These are phyloP conservation scores for Chiloscyllium punctatum DNA, from an alignment of 2,797 vertebrate species.

Conservation along the genomic window DNA sequence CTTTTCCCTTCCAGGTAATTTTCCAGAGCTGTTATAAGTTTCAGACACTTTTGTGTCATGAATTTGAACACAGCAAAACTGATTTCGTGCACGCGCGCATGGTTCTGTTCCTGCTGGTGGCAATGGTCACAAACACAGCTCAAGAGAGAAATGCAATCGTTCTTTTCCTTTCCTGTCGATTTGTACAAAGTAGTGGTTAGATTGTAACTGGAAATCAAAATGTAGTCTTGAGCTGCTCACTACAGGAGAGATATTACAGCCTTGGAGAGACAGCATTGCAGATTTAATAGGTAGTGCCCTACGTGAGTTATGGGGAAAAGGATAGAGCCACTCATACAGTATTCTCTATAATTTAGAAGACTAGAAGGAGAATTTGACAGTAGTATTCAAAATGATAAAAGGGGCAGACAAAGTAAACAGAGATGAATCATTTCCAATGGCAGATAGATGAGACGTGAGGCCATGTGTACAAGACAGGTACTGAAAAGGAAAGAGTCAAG, in stretches of 20 bases:
- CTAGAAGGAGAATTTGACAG: background rate
- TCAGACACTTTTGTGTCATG: no score
- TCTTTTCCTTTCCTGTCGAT: background rate
- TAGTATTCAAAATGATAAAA: background rate
- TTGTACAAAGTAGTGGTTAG: background rate
- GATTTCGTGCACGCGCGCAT: no score
- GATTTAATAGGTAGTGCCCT: background rate
- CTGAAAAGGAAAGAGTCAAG: background rate
- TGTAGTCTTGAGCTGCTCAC: background rate
- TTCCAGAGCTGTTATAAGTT: no score
- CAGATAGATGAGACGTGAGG: background rate
- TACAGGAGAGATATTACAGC: background rate
- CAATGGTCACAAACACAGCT: no score
- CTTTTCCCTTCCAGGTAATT: no score
- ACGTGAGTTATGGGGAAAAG: background rate
- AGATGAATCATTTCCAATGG: background rate
- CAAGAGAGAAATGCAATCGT: no score
- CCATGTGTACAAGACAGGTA: background rate
- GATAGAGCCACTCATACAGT: background rate
- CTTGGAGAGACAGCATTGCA: background rate
- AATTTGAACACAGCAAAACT: no score
- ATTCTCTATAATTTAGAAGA: background rate
- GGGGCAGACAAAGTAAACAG: background rate
- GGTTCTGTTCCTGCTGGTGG: no score
- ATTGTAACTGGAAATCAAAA: background rate